Percentiles rank a stretch among this genome's conserved stretches.
Evolutionary conservation across 2,797 vertebrate species (phyloP).

Genomic region (Mormyrops attenuatus): DNA sequence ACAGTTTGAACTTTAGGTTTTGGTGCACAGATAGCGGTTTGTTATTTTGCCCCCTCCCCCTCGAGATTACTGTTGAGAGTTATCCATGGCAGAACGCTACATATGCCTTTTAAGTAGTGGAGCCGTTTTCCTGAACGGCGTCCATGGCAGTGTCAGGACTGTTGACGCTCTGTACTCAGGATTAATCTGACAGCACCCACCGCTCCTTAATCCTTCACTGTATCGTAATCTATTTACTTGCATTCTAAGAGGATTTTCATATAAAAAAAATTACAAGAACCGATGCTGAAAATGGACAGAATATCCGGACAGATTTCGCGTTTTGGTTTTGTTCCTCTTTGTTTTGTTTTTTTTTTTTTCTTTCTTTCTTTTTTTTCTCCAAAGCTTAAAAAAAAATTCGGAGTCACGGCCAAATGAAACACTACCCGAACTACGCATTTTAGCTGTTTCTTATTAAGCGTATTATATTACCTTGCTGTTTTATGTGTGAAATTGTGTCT

Average conservation of each 20-base stretch:
- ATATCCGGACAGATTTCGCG: constrained; percentile 49
- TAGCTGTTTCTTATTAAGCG: not conserved
- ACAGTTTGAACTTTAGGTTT: constrained; percentile 15
- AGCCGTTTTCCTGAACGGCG: constrained; percentile 51
- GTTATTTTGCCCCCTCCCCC: constrained; percentile 5
- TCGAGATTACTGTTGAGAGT: constrained; percentile 31
- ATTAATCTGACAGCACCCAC: constrained; percentile 80
- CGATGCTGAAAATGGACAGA: constrained; percentile 59
- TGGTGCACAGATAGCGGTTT: constrained; percentile 10
- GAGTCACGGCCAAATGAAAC: constrained; percentile 32
- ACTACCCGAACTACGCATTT: constrained; percentile 36
- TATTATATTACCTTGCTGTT: constrained; percentile 2
- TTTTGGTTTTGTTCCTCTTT: constrained; percentile 43
- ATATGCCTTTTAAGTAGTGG: constrained; percentile 50
- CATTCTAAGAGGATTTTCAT: constrained; percentile 74
- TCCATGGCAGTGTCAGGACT: constrained; percentile 66
- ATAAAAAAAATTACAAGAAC: constrained; percentile 64
- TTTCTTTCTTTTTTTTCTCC: constrained; percentile 30
- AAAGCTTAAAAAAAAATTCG: constrained; percentile 41
- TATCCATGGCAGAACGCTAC: constrained; percentile 47
- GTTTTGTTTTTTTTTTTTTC: constrained; percentile 31
- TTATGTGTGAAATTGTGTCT: not conserved
- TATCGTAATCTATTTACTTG: constrained; percentile 83
- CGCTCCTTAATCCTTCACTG: constrained; percentile 74
- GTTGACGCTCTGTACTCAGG: constrained; percentile 71